Evolutionary conservation across 2,888 invertebrate species (phyloP).

Genomic region (Anagyrus pseudococci): DNA sequence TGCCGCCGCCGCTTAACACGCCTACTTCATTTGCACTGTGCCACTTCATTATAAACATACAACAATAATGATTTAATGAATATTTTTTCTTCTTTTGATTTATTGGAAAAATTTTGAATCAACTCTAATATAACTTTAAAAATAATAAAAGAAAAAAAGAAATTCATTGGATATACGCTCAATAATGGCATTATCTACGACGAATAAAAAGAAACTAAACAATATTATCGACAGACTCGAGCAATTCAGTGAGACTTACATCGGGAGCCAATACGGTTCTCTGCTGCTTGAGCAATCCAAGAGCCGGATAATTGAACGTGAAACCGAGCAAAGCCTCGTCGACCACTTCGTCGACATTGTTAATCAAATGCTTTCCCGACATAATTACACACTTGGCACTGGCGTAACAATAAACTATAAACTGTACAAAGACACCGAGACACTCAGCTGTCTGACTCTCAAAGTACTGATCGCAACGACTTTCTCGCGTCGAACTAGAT

Average conservation of each 20-base stretch:
- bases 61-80: not conserved
- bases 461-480: no score
- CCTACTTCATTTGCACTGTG: slow-evolving; percentile 60
- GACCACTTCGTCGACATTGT: slow-evolving; percentile 49
- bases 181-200: not conserved
- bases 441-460: no score
- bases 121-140: not conserved
- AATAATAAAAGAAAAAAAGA: not conserved
- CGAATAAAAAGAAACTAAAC: no score
- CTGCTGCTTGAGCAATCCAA: slow-evolving; percentile 50
- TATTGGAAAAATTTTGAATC: no score
- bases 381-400: slow-evolving; percentile 30
- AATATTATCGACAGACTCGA: no score
- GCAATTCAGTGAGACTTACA: slow-evolving; percentile 44
- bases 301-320: slow-evolving; percentile 51
- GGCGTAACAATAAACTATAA: not conserved
- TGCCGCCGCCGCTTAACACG: slow-evolving; percentile 79
- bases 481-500: no score
- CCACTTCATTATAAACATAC: slow-evolving; percentile 44
- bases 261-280: slow-evolving; percentile 51
- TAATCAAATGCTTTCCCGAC: slow-evolving; percentile 51
- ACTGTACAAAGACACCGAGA: no score
- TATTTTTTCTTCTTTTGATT: no score
- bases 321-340: slow-evolving; percentile 53
- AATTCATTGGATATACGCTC: not conserved